Evolutionary conservation across 2,113 vertebrate species (phyloP).

Genomic region (Phalacrocorax aristotelis): DNA sequence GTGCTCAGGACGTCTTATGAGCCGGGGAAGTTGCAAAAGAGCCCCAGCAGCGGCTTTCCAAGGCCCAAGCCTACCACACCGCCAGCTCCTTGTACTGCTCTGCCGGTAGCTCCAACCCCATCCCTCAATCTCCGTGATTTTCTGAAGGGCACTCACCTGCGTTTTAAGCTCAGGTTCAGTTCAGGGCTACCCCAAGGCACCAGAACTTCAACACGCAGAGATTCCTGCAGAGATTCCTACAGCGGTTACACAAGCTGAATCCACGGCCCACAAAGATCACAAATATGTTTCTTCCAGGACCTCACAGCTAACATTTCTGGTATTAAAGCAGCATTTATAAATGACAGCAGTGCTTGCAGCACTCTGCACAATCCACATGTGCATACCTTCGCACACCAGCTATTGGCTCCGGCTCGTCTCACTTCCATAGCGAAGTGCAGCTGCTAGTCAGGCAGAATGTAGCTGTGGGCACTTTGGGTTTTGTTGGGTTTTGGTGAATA

Average conservation of each 20-base stretch:
- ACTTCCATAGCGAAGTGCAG: background rate
- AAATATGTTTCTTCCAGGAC: background rate
- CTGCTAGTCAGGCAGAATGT: background rate
- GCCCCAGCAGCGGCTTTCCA: fast-evolving
- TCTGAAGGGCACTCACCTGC: background rate
- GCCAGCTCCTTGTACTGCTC: background rate
- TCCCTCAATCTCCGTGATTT: background rate
- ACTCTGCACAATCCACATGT: background rate
- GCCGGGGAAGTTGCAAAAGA: background rate
- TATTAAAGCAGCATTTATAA: background rate
- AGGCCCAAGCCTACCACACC: background rate
- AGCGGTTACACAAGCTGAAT: background rate
- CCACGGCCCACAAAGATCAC: background rate
- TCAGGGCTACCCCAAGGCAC: background rate
- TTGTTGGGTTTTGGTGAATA: background rate
- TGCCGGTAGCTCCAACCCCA: background rate
- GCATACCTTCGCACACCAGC: background rate
- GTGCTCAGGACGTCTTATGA: background rate
- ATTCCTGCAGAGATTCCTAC: background rate
- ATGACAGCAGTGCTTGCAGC: background rate
- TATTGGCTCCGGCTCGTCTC: background rate
- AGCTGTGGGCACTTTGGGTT: conserved; percentile 4
- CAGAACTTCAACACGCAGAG: background rate
- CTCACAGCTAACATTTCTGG: background rate
- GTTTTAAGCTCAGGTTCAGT: background rate